Evolutionary conservation across 2,888 invertebrate species (phyloP).

Genomic region (Drosophila mayaguana): DNA sequence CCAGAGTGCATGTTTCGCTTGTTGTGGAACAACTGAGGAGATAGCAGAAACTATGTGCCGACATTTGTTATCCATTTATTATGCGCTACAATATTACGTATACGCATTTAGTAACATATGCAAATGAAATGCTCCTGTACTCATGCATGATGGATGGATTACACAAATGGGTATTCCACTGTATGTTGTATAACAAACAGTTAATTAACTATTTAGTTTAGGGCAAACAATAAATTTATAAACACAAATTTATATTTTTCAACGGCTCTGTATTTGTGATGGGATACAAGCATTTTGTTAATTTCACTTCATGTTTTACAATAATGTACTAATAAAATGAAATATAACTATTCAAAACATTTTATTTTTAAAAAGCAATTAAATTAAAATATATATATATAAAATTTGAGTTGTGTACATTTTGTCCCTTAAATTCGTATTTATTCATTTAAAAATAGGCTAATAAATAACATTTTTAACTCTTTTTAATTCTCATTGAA

Average conservation of each 20-base stretch:
- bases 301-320: too few species aligned
- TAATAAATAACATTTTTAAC: background rate
- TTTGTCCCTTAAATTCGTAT: background rate
- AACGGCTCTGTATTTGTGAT: background rate
- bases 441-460: background rate
- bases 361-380: too few species aligned
- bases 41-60: slow-evolving; percentile 13
- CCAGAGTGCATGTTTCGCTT: slow-evolving; percentile 30
- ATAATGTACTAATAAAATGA: too few species aligned
- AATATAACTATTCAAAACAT: too few species aligned
- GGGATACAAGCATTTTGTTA: too few species aligned
- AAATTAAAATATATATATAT: too few species aligned
- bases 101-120: slow-evolving; percentile 26
- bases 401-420: too few species aligned
- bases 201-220: slow-evolving; percentile 1
- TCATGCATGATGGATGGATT: slow-evolving; percentile 60
- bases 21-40: slow-evolving; percentile 18
- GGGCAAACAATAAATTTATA: background rate
- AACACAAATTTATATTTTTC: too few species aligned
- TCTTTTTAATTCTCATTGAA: background rate
- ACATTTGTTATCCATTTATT: slow-evolving; percentile 16
- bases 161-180: slow-evolving; percentile 8
- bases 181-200: background rate
- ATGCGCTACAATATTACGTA: slow-evolving; percentile 1
- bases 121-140: slow-evolving; percentile 44